phyloP scores from a whole-genome alignment of 1,140 invertebrate genomes.

The Acromyrmex echinatior region DNA sequence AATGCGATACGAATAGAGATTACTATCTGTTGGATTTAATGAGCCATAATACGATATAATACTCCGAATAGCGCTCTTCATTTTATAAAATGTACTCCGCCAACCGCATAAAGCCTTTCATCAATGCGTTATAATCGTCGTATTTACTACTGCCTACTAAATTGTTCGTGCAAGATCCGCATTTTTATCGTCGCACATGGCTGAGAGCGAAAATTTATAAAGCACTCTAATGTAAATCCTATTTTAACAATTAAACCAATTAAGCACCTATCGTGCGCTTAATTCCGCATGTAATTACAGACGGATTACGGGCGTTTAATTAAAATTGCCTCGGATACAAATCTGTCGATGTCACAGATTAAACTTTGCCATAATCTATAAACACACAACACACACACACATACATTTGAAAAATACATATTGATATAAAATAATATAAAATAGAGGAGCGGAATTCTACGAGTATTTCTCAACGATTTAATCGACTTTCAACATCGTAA shows the following conservation, averaged over 20 bases:
- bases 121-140: constrained; percentile 23
- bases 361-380: constrained; percentile 10
- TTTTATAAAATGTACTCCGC: constrained; percentile 44
- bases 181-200: background rate
- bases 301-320: background rate
- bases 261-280: background rate
- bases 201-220: background rate
- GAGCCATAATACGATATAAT: constrained; percentile 65
- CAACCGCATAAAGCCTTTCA: constrained; percentile 23
- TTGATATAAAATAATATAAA: background rate
- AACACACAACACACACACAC: background rate
- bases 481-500: background rate
- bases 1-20: constrained; percentile 32
- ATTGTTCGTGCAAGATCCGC: constrained; percentile 9
- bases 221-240: constrained; percentile 3
- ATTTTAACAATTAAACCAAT: constrained; percentile 19
- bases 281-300: constrained; percentile 12
- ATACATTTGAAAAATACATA: background rate
- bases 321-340: constrained; percentile 8
- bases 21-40: constrained; percentile 65
- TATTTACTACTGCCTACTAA: constrained; percentile 30
- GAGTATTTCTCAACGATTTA: background rate
- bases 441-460: background rate
- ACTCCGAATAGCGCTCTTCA: constrained; percentile 22
- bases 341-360: background rate